Evolutionary conservation across 2,113 vertebrate species (phyloP), one percentile per base, ranked within the genome.

Genomic region (Onychorhynchus coronatus): DNA sequence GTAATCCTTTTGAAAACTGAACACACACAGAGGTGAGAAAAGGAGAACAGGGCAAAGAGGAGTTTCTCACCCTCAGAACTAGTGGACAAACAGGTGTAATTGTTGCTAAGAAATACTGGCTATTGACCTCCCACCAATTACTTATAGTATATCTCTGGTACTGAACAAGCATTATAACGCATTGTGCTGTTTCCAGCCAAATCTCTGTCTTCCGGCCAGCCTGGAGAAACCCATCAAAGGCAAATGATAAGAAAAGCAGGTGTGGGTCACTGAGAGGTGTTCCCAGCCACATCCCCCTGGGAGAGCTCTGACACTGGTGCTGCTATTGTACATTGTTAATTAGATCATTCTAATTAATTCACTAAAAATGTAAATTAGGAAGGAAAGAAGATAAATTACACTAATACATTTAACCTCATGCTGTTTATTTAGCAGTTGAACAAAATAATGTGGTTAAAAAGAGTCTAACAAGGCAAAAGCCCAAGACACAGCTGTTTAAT

Each of bases 281-380:
- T 89, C 58, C 67, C 50, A 55, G 59, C 78, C 67, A 33, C 78
- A 92, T 89, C 12, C 92, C 41, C 53, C 27, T 27, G 70, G 88
- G 96, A 96, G 42, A 85, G 72, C 53, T 91, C 78, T 95, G 92
- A 77, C 92, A 97, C 88, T 66, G 68, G 93, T 92, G 94, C 91
- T 92, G 52, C 56, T 91, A 89, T 96, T 95, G 70, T 88, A 91
- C 55, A 35, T 41, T 89, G 96, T 96, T 98, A 98, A 98, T 98
- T 97, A 98, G 97, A 98, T 97, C 55, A 97, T 94, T 97, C 93
- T 98, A 97, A 97, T 98, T 97, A 97, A 98, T 98, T 97, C 88
- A 97, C 96, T 96, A 96, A 3, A 52, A 97, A 96, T 97, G 92
- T 97, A 97, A 98, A 98, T 98, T 97, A 97, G 97, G 93, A 98